Percentiles rank a stretch among this genome's conserved stretches.
phyloP scores from a whole-genome alignment of 2,888 invertebrate genomes.

The Chrysolina oricalcia region DNA sequence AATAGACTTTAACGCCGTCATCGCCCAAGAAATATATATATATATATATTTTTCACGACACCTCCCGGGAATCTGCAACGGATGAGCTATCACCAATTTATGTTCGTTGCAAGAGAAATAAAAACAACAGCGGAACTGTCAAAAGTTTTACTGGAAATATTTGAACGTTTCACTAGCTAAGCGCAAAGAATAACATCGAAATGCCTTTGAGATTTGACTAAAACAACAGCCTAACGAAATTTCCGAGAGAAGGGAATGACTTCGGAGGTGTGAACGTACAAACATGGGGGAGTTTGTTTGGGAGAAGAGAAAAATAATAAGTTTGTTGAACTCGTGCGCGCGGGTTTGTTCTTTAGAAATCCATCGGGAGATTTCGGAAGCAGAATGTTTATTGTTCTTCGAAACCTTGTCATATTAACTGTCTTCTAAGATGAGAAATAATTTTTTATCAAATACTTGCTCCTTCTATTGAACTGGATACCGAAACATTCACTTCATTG shows the following conservation, averaged over 20 bases:
- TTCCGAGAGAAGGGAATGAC: constrained; percentile 35
- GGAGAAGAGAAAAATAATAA: background rate
- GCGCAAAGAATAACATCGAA: constrained; percentile 50
- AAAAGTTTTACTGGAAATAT: constrained; percentile 49
- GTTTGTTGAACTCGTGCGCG: background rate
- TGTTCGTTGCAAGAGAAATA: constrained; percentile 37
- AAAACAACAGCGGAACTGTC: constrained; percentile 49
- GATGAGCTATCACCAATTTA: constrained; percentile 53
- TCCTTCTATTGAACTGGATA: too few species aligned
- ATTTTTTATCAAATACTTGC: too few species aligned
- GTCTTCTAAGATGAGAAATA: too few species aligned
- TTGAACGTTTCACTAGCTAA: constrained; percentile 45
- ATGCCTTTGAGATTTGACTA: constrained; percentile 53
- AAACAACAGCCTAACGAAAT: constrained; percentile 49
- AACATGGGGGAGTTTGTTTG: constrained; percentile 4
- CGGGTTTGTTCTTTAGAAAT: background rate
- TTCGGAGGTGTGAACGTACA: constrained; percentile 16
- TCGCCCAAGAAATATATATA: background rate
- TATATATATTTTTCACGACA: background rate
- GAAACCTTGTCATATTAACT: too few species aligned
- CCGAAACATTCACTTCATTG: too few species aligned
- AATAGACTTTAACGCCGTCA: constrained; percentile 1
- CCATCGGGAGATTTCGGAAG: background rate
- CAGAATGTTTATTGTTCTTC: too few species aligned
- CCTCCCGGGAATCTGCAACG: constrained; percentile 37